These are phyloP conservation scores for Periophthalmus modestus DNA, from an alignment of 2,113 vertebrate genomes.

Conservation along the genomic window DNA sequence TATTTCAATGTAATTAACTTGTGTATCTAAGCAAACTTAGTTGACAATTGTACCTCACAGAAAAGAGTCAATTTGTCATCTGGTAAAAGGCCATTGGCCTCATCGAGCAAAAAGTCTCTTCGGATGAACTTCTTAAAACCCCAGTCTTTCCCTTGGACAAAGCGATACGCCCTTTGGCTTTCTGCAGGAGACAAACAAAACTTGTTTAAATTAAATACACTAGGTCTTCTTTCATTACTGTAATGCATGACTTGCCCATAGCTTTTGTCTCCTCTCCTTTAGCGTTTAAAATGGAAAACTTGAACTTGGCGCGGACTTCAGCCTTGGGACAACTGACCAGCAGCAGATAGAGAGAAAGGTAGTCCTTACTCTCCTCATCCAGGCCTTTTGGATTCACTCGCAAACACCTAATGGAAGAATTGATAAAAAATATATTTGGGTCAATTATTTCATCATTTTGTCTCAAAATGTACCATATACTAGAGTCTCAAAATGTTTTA, in stretches of 20 bases:
- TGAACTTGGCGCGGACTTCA: conserved; percentile 98
- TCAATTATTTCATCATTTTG: background rate
- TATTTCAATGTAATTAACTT: background rate
- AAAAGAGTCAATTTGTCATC: conserved; percentile 81
- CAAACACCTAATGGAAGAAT: conserved; percentile 84
- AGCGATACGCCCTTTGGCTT: conserved; percentile 80
- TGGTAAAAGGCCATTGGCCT: conserved; percentile 78
- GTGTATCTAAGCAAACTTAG: background rate
- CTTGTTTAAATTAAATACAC: background rate
- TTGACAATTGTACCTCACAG: conserved; percentile 71
- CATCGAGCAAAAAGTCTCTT: conserved; percentile 78
- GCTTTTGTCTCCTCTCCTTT: conserved; percentile 99
- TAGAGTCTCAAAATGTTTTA: too few relatives aligned
- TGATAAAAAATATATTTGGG: background rate
- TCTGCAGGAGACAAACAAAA: conserved; percentile 54
- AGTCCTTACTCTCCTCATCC: conserved; percentile 98
- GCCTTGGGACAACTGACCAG: conserved; percentile 98
- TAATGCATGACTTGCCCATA: conserved; percentile 81
- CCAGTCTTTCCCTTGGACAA: conserved; percentile 81
- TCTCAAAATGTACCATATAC: background rate
- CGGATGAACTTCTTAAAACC: conserved; percentile 82
- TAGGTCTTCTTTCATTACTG: background rate
- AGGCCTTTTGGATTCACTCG: conserved; percentile 96
- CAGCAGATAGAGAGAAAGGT: conserved; percentile 94
- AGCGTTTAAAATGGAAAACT: conserved; percentile 97